Evolutionary conservation across 2,797 vertebrate species (phyloP), one percentile per base, ranked within the genome.

Genomic region (Etheostoma nigrum): DNA sequence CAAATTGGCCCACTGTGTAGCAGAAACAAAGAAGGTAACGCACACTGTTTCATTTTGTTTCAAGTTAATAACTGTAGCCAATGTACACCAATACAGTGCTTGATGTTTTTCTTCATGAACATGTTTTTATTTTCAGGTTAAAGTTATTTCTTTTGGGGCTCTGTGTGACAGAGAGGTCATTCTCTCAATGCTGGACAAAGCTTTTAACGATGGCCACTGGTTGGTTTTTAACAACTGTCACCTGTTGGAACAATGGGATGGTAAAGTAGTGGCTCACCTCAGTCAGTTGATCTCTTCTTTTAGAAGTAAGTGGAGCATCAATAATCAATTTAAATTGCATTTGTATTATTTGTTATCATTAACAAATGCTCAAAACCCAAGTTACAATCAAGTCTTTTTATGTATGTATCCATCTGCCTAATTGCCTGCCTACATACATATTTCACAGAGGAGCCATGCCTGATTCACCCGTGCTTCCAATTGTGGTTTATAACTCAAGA

Each of bases 141-240:
- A 80, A 33, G 90, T 96, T 1, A 79, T 96, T 66, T 92, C 93
- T n/a, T 87, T 95, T 66, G 95, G 93, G 19, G 83, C 86, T 48
- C 64, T 76, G 18, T 90, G 90, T 55, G 91, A 95, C 1, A 53
- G 74, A 70, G 78, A 83, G 0, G 8, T 18, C 1, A 67, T 95
- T 47, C 81, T 94, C 36, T 85, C 84, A n/a, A 55, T 72, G 1
- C 79, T 98, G 53, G 61, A 69, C 14, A 65, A 63, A 53, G 93
- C 95, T 49, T 87, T 88, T 68, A 65, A 51, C 3, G 85, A 94
- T 0, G 96, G 96, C 13, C 90, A 94, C 67, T 97, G 97, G 97
- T 68, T 97, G 77, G 95, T 97, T 55, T 92, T 97, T 14, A 94
- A 95, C 86, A 94, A 94, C 90, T 96, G 95, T 83, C 95, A 97